Evolutionary conservation across 2,888 invertebrate genomes (phyloP), one percentile per base, ranked within the genome.

Genomic region (Saturnia pavonia): DNA sequence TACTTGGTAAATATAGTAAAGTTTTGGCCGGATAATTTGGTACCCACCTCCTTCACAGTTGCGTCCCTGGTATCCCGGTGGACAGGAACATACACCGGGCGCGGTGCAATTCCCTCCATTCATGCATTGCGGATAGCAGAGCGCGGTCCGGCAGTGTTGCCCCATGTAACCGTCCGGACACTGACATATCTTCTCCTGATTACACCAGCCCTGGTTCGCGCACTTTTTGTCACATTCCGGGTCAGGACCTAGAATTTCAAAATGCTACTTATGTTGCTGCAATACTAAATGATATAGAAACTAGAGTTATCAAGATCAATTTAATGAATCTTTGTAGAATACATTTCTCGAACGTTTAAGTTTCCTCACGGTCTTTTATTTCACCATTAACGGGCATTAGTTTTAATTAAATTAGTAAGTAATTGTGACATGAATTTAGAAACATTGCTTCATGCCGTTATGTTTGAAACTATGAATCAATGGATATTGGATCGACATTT

Each of bases 151-250:
- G 81, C 98, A 98, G 85, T 97, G 97, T 80, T 97, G 97, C 3
- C 98, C 98, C 95, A 98, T 96, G 85, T 98, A 98, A 11, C 98
- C 98, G 83, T 97, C 97, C 43, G 97, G 97, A 88, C 98, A 98
- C 81, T 97, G 97, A 87, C 97, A 97, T 74, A 97, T 97, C 87
- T 97, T 96, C 80, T 97, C 96, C 79, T 96, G 95, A 88, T 97
- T 97, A 87, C 97, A 97, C 95, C 96, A 96, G 0, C 97, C 97
- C 78, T 97, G 96, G 86, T 97, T 97, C 42, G 97, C 97, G 88
- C 97, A 97, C 86, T 97, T 97, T 86, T 96, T 96, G 90, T 97
- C 97, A 91, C 97, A 97, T 90, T 98, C 98, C 67, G 98, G 97
- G 94, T 98, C 98, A 68, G 97, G 97, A 86, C 97, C 97, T 97